Conservation (phyloP, 2,797 vertebrate genomes). For the Euphonia xanthogaster region DNA sequence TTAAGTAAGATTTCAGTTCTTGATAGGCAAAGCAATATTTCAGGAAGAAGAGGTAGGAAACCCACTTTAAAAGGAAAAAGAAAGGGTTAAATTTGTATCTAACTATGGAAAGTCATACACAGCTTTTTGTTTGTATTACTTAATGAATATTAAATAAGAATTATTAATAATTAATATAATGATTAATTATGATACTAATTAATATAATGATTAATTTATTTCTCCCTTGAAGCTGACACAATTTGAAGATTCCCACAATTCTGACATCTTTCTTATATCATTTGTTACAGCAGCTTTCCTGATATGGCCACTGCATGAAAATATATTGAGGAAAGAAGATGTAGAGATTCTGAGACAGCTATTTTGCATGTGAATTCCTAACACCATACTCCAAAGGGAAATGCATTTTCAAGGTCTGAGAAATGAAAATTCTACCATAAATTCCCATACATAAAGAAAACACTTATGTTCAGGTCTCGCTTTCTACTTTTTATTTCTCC, state of each 20-base stretch:
- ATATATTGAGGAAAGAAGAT: background rate
- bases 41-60: background rate
- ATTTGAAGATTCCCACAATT: background rate
- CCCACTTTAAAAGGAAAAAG: background rate
- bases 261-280: background rate
- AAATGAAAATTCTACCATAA: background rate
- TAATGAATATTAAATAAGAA: background rate
- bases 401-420: background rate
- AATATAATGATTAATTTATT: background rate
- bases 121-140: background rate
- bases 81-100: background rate
- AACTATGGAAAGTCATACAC: background rate
- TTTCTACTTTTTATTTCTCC: background rate
- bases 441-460: background rate
- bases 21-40: background rate
- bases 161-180: background rate
- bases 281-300: background rate
- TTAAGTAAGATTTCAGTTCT: background rate
- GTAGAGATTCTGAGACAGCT: background rate
- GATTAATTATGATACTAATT: background rate
- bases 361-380: background rate
- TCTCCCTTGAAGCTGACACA: background rate
- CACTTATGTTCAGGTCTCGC: background rate
- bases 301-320: background rate
- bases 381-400: background rate